Evolutionary conservation across 1,140 invertebrate species (phyloP), one percentile per base, ranked within the genome.

Genomic region (Bombus waltoni): DNA sequence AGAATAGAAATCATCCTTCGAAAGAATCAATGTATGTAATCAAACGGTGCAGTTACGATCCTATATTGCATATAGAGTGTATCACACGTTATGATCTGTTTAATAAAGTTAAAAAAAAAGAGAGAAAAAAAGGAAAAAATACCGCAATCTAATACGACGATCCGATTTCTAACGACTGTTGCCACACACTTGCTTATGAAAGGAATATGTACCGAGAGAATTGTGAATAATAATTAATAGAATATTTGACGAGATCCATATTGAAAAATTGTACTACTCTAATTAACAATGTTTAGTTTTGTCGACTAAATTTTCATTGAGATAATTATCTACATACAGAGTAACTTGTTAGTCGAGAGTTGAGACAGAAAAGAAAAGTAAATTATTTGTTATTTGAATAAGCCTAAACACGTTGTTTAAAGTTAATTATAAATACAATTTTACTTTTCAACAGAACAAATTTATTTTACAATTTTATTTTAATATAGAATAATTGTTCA

Each of bases 131-230:
- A 35, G 9, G 6, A 3, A 35, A 38, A 84, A 71, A n/a, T 6
- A 10, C 79, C 18, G 18, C 2, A 32, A 38, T 22, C 9, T 40
- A 83, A 32, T 42, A 44, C 8, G 35, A 5, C 22, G 42, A 78
- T 59, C 66, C n/a, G 38, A 83, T 83, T 83, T 83, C 82, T 22
- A 78, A 44, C 2, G 4, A 6, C 3, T 22, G 10, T 83, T 78
- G 47, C 40, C 3, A 35, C 65, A 78, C 3, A 9, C 1, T 11
- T 11, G 5, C 10, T 42, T 2, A 5, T 5, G 28, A 42, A 18
- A 57, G 32, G 0, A 53, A 53, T 53, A 53, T 18, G 28, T n/a
- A 1, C 15, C 22, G 35, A 6, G 32, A n/a, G 28, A 40, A 47
- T 65, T 32, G 22, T 32, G 53, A 62, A 44, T 15, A 22, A 25